These are phyloP conservation scores for Cheilosia pagana DNA, from an alignment of 2,888 invertebrate genomes.

Conservation along the genomic window DNA sequence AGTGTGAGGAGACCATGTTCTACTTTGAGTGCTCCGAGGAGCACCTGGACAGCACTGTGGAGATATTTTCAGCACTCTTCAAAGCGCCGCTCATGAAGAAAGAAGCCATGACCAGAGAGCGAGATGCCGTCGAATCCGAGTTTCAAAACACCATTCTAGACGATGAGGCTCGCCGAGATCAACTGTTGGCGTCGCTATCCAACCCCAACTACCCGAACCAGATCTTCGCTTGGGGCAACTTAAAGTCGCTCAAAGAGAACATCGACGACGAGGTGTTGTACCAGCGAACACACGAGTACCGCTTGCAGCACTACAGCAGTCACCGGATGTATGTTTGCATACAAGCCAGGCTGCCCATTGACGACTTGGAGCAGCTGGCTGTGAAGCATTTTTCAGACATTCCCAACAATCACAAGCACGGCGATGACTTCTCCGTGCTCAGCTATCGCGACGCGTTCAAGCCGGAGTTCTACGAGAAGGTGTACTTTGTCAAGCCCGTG, in stretches of 20 bases:
- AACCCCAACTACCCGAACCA: conserved; percentile 88
- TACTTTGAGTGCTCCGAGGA: conserved; percentile 94
- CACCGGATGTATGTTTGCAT: conserved; percentile 94
- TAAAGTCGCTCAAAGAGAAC: conserved; percentile 88
- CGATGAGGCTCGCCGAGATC: conserved; percentile 90
- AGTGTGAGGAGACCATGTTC: conserved; percentile 93
- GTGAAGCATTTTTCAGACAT: conserved; percentile 88
- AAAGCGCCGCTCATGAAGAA: conserved; percentile 93
- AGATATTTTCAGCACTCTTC: conserved; percentile 94
- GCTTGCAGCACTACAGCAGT: conserved; percentile 91
- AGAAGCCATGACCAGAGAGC: conserved; percentile 93
- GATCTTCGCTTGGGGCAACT: conserved; percentile 94
- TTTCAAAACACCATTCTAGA: conserved; percentile 91
- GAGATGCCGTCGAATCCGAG: conserved; percentile 95
- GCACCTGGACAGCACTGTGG: conserved; percentile 89
- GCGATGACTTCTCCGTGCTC: conserved; percentile 86
- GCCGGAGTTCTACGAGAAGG: conserved; percentile 80
- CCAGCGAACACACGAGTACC: conserved; percentile 88
- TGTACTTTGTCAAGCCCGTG: conserved; percentile 90
- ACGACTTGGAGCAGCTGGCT: conserved; percentile 81
- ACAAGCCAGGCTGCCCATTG: conserved; percentile 85
- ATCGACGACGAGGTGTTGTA: conserved; percentile 88
- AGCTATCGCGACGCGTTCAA: conserved; percentile 79
- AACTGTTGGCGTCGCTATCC: conserved; percentile 89
- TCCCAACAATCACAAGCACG: conserved; percentile 87